phyloP scores from a whole-genome alignment of 2,888 invertebrate species.

The Chymomyza caudatula region DNA sequence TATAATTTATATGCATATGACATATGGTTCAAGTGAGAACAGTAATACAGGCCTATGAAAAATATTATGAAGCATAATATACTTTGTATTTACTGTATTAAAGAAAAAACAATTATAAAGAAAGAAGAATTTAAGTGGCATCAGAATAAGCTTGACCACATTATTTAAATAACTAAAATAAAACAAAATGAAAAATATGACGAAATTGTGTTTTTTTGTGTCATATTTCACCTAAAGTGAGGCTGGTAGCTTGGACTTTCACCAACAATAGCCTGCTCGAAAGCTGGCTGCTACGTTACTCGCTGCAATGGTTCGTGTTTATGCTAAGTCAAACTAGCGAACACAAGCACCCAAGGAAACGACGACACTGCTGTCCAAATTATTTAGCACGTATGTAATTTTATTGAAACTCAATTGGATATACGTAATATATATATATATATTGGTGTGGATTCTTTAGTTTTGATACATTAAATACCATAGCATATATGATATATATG shows the following conservation, averaged over 20 bases:
- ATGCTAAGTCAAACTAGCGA: not conserved
- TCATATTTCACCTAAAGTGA: too few relatives aligned
- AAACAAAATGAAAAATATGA: conserved; percentile 31
- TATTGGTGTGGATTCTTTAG: conserved; percentile 39
- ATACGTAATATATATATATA: conserved; percentile 40
- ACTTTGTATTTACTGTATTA: not conserved
- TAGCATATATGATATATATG: conserved; percentile 39
- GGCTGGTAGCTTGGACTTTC: not conserved
- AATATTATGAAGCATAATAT: not conserved
- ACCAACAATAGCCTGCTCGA: not conserved
- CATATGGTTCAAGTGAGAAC: not conserved
- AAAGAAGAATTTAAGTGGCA: conserved; percentile 36
- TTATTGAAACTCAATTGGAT: conserved; percentile 71
- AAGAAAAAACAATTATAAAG: conserved; percentile 24
- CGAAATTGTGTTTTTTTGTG: not conserved
- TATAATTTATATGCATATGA: conserved; percentile 39
- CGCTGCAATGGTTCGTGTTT: not conserved
- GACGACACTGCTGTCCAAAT: not conserved
- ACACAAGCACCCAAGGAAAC: not conserved
- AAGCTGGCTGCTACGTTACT: not conserved
- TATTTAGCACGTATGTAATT: conserved; percentile 18
- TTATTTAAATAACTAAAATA: conserved; percentile 45
- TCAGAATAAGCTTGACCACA: conserved; percentile 38
- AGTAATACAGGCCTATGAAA: not conserved
- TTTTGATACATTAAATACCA: conserved; percentile 51